Evolutionary conservation across 2,797 vertebrate genomes (phyloP).

Genomic region (Hybognathus amarus): DNA sequence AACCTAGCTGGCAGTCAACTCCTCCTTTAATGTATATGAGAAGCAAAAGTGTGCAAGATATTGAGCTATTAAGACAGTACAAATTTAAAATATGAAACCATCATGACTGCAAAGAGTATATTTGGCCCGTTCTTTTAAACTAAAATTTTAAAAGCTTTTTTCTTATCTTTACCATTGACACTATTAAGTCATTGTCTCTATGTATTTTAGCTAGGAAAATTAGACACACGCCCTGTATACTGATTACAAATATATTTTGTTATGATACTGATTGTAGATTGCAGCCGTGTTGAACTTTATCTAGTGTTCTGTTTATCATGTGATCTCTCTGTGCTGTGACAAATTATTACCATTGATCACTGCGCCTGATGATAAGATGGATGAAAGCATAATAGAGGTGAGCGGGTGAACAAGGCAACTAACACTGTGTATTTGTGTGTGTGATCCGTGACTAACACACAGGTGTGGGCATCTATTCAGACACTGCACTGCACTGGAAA

Average conservation of each 20-base stretch:
- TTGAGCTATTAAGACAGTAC: too few species aligned
- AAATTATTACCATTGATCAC: constrained; percentile 41
- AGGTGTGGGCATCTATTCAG: constrained; percentile 43
- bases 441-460: constrained; percentile 49
- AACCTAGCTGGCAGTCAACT: too few species aligned
- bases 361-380: constrained; percentile 21
- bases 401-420: constrained; percentile 31
- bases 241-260: neutral
- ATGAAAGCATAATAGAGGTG: constrained; percentile 29
- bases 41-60: too few species aligned
- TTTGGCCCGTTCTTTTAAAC: neutral
- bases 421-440: constrained; percentile 26
- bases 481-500: neutral
- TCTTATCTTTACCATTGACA: neutral
- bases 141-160: neutral
- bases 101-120: constrained; percentile 4
- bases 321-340: constrained; percentile 17
- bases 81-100: neutral
- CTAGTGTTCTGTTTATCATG: constrained; percentile 3
- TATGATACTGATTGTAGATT: neutral
- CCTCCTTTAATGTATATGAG: too few species aligned
- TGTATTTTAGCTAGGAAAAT: neutral
- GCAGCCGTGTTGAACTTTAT: neutral
- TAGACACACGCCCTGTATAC: neutral
- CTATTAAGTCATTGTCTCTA: neutral